phyloP scores from a whole-genome alignment of 2,113 vertebrate species.

The Stictonetta naevosa region DNA sequence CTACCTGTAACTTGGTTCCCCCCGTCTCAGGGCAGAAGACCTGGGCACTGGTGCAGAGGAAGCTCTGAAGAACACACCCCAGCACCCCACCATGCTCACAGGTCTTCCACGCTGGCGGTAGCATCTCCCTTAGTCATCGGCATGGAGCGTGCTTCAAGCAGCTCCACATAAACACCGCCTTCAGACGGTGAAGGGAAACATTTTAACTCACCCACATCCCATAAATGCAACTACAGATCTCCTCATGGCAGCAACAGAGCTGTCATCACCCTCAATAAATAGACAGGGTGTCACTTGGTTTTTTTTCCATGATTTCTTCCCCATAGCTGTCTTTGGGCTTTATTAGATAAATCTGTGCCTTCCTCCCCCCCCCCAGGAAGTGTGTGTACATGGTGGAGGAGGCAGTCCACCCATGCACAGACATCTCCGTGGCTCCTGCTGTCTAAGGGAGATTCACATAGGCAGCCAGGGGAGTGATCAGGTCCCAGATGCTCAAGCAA shows the following conservation, averaged over 20 bases:
- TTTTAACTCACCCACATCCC: slow-evolving; percentile 28
- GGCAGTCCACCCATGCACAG: not conserved
- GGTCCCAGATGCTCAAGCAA: slow-evolving; percentile 21
- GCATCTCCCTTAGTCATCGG: not conserved
- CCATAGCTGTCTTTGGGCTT: not conserved
- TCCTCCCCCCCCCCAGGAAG: not conserved
- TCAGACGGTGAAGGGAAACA: not conserved
- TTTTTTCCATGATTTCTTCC: not conserved
- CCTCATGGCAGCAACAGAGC: slow-evolving; percentile 23
- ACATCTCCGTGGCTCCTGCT: not conserved
- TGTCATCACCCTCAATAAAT: not conserved
- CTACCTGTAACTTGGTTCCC: not conserved
- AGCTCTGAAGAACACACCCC: not conserved
- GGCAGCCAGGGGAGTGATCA: rapidly evolving
- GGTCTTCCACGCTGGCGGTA: not conserved
- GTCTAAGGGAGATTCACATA: not conserved
- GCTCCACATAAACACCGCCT: not conserved
- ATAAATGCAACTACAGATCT: not conserved
- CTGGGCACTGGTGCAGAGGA: not conserved
- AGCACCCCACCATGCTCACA: not conserved
- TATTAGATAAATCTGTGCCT: not conserved
- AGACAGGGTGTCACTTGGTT: slow-evolving; percentile 16
- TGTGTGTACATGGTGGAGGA: not conserved
- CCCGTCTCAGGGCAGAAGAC: rapidly evolving
- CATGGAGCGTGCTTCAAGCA: not conserved